Evolutionary conservation across 1,140 invertebrate species (phyloP).

Genomic region (Orchestia grillus): DNA sequence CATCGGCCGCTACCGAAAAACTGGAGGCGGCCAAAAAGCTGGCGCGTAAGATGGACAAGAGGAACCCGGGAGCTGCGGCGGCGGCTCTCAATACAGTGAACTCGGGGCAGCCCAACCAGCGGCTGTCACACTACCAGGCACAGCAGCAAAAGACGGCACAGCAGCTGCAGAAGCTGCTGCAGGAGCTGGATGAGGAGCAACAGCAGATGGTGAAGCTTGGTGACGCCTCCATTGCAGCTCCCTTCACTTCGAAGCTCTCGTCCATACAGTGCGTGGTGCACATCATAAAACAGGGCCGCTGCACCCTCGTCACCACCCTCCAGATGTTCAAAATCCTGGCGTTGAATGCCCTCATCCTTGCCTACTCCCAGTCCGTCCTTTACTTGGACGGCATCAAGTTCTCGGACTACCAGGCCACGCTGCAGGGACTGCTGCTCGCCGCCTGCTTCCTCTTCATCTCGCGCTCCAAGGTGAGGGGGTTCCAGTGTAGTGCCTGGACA

Average conservation of each 20-base stretch:
- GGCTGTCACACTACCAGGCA: conserved; percentile 45
- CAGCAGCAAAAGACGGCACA: conserved; percentile 61
- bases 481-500: not conserved
- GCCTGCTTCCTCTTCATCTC: conserved; percentile 99
- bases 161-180: conserved; percentile 83
- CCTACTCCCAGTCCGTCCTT: conserved; percentile 98
- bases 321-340: conserved; percentile 99
- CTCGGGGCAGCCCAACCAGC: not conserved
- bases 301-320: conserved; percentile 97
- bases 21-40: conserved; percentile 60
- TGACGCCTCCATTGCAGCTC: conserved; percentile 98
- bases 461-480: conserved; percentile 86
- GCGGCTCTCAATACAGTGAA: not conserved
- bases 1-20: conserved; percentile 63
- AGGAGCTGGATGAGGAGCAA: conserved; percentile 91
- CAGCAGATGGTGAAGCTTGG: conserved; percentile 93
- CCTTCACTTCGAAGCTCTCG: conserved; percentile 97
- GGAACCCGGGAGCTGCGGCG: conserved; percentile 43
- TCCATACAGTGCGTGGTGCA: conserved; percentile 98
- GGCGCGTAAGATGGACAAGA: conserved; percentile 60
- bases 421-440: conserved; percentile 90
- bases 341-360: conserved; percentile 96
- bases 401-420: conserved; percentile 96
- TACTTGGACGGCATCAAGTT: conserved; percentile 99
- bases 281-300: conserved; percentile 98